Conservation (phyloP, 2,888 invertebrate genomes). For the Eristalis tenax region DNA sequence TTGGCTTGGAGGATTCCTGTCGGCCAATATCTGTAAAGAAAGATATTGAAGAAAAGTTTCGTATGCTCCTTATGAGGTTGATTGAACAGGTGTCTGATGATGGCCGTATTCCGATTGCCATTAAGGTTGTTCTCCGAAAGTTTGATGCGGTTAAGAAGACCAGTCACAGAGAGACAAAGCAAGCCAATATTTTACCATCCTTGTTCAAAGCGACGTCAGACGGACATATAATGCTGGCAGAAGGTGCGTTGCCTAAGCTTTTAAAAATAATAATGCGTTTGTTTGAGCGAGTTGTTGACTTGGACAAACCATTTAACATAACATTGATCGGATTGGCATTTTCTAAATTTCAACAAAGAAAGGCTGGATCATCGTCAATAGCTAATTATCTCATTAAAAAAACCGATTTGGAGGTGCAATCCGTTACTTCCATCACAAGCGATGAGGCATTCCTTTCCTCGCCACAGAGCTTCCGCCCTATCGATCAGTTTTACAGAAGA, state of each 20-base stretch:
- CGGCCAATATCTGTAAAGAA: conserved; percentile 87
- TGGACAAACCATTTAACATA: conserved; percentile 89
- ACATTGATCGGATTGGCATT: conserved; percentile 91
- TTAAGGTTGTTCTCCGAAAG: conserved; percentile 89
- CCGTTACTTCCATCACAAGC: conserved; percentile 85
- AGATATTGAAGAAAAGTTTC: conserved; percentile 88
- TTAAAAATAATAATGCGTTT: conserved; percentile 87
- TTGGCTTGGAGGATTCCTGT: conserved; percentile 91
- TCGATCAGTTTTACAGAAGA: conserved; percentile 79
- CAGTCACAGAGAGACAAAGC: conserved; percentile 88
- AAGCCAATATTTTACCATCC: conserved; percentile 87
- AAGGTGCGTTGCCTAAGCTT: conserved; percentile 85
- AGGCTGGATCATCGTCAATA: conserved; percentile 87
- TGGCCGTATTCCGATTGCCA: conserved; percentile 88
- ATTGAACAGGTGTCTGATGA: conserved; percentile 88
- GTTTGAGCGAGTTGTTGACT: conserved; percentile 88
- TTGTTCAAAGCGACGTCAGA: conserved; percentile 82
- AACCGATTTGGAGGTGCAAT: conserved; percentile 88
- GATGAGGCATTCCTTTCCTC: conserved; percentile 79
- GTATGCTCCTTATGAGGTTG: conserved; percentile 86
- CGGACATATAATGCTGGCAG: conserved; percentile 81
- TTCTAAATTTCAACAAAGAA: conserved; percentile 88
- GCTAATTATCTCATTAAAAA: conserved; percentile 88
- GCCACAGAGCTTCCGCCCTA: conserved; percentile 79
- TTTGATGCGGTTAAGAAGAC: conserved; percentile 86